phyloP scores from a whole-genome alignment of 2,888 invertebrate species.

The Cryptosula pallasiana region DNA sequence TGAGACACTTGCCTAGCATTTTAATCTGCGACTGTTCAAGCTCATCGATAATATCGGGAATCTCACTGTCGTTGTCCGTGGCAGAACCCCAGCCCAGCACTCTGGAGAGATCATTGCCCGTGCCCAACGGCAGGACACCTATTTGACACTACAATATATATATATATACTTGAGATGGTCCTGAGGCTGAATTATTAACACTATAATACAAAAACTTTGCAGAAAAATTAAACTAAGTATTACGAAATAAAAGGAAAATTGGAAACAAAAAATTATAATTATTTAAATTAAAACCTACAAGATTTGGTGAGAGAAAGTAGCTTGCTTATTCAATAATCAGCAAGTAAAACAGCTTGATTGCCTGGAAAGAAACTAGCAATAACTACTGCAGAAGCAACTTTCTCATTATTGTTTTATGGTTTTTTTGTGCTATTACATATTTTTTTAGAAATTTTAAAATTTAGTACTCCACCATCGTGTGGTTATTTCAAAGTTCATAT shows the following conservation, averaged over 20 bases:
- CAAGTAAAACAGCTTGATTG: too few species aligned
- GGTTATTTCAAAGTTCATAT: too few species aligned
- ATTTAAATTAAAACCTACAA: not conserved
- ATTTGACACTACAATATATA: conserved; percentile 62
- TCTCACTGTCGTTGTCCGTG: conserved; percentile 88
- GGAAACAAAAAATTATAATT: not conserved
- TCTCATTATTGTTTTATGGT: too few species aligned
- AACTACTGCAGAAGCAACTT: too few species aligned
- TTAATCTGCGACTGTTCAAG: conserved; percentile 95
- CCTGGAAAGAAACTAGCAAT: too few species aligned
- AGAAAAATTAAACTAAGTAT: not conserved
- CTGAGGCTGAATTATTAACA: not conserved
- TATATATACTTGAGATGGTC: not conserved
- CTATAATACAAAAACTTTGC: not conserved
- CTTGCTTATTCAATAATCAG: too few species aligned
- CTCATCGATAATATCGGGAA: conserved; percentile 83
- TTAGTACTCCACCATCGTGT: too few species aligned
- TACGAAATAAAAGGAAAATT: not conserved
- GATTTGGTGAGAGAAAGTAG: too few species aligned
- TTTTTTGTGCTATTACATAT: too few species aligned
- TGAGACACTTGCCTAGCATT: conserved; percentile 78
- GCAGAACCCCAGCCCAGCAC: conserved; percentile 93
- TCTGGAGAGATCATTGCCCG: conserved; percentile 91
- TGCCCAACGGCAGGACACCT: conserved; percentile 88
- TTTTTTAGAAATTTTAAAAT: too few species aligned